Conservation (phyloP, 1,140 invertebrate species). For the Neodiprion pinetum region DNA sequence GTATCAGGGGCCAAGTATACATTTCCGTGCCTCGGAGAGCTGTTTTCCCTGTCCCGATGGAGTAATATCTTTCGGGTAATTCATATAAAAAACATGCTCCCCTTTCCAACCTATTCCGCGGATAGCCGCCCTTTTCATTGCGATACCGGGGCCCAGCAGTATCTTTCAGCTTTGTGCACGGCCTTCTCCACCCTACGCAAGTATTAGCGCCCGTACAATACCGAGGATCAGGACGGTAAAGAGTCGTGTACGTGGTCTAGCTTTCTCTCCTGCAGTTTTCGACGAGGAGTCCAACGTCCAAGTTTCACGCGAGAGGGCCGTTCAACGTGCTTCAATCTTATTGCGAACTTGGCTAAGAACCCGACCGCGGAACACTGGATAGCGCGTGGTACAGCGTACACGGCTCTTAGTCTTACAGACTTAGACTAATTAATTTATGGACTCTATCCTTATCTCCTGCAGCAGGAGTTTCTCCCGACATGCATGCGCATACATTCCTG, state of each 20-base stretch:
- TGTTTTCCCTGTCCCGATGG: too few species aligned
- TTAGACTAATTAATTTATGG: conserved; percentile 60
- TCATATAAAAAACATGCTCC: too few species aligned
- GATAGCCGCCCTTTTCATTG: too few species aligned
- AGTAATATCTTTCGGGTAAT: too few species aligned
- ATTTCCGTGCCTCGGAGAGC: too few species aligned
- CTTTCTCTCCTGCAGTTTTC: neutral
- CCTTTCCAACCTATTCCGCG: too few species aligned
- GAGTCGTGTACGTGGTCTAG: neutral
- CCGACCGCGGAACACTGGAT: neutral
- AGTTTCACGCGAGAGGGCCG: conserved; percentile 1
- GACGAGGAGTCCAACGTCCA: neutral
- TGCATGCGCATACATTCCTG: neutral
- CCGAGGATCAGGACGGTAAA: neutral
- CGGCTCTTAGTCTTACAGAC: conserved; percentile 51
- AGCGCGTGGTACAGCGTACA: conserved; percentile 10
- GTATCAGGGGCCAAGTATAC: neutral
- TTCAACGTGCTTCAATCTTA: neutral
- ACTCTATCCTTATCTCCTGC: conserved; percentile 22
- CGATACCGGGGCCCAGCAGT: too few species aligned
- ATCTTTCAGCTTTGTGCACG: too few species aligned
- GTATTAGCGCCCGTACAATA: neutral
- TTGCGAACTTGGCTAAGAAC: neutral
- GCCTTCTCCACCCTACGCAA: too few species aligned
- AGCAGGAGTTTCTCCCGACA: neutral